Evolutionary conservation across 2,888 invertebrate species (phyloP).

Genomic region (Papilio gigon): DNA sequence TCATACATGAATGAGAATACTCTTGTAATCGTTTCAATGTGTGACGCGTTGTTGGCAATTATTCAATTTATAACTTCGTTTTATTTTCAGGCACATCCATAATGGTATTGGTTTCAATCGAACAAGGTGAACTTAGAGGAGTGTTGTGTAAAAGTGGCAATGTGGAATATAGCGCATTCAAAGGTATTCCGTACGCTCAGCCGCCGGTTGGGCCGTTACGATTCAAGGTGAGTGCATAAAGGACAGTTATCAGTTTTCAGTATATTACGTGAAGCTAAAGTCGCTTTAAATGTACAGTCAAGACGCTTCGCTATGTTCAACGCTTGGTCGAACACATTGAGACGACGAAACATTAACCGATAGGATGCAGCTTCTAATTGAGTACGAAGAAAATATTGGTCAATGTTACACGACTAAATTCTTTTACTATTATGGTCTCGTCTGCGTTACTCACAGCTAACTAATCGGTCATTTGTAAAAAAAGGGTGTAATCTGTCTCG

Average conservation of each 20-base stretch:
- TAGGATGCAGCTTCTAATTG: too few relatives aligned
- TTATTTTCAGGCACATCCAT: conserved; percentile 45
- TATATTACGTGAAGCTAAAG: background rate
- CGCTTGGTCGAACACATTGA: too few relatives aligned
- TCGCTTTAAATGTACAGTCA: too few relatives aligned
- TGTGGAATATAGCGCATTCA: conserved; percentile 70
- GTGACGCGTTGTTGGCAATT: conserved; percentile 8
- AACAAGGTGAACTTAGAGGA: conserved; percentile 70
- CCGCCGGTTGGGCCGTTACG: conserved; percentile 82
- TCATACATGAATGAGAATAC: background rate
- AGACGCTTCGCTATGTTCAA: too few relatives aligned
- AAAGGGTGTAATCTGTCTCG: too few relatives aligned
- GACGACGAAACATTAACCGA: too few relatives aligned
- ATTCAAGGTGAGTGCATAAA: conserved; percentile 79
- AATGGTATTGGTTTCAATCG: conserved; percentile 62
- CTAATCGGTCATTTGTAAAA: too few relatives aligned
- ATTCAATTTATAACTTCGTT: conserved; percentile 21
- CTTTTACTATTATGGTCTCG: too few relatives aligned
- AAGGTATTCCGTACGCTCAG: conserved; percentile 84
- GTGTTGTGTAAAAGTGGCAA: conserved; percentile 54
- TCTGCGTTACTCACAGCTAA: too few relatives aligned
- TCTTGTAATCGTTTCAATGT: background rate
- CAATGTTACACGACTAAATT: too few relatives aligned
- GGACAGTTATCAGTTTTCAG: background rate
- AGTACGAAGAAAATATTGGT: too few relatives aligned